Percentiles rank a stretch among this genome's conserved stretches.
phyloP scores from a whole-genome alignment of 2,888 invertebrate species.

The Schrankia costaestrigalis region DNA sequence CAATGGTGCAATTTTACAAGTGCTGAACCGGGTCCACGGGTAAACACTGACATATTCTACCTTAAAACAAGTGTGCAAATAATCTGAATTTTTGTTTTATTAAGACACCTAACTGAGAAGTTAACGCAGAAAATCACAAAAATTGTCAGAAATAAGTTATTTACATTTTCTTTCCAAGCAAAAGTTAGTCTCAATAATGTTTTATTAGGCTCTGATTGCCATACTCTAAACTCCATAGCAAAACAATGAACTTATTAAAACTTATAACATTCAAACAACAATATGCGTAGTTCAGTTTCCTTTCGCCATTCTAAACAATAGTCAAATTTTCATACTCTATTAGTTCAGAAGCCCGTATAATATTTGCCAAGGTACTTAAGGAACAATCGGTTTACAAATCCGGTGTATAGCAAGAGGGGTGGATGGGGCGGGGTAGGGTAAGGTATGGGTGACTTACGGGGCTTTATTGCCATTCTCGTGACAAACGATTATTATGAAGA shows the following conservation, averaged over 20 bases:
- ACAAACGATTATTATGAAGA: constrained; percentile 57
- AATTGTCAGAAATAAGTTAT: too few species aligned
- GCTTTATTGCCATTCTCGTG: constrained; percentile 51
- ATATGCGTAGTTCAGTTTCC: constrained; percentile 11
- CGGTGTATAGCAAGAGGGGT: constrained; percentile 33
- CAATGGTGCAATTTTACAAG: too few species aligned
- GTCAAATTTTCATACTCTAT: constrained; percentile 25
- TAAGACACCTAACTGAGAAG: too few species aligned
- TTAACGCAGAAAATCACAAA: too few species aligned
- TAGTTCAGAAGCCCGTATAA: constrained; percentile 25
- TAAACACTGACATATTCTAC: too few species aligned
- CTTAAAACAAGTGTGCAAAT: too few species aligned
- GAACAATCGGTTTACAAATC: constrained; percentile 37
- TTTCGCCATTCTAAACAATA: constrained; percentile 22
- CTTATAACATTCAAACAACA: constrained; percentile 1
- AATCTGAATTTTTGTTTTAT: too few species aligned
- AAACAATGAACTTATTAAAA: constrained; percentile 5
- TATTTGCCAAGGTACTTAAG: constrained; percentile 35
- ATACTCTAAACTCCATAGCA: too few species aligned
- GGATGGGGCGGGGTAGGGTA: constrained; percentile 13
- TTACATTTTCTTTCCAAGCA: too few species aligned
- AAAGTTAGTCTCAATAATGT: too few species aligned
- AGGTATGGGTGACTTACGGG: constrained; percentile 28
- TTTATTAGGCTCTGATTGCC: too few species aligned
- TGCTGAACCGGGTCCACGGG: too few species aligned